Evolutionary conservation across 2,888 invertebrate genomes (phyloP), one percentile per base, ranked within the genome.

Genomic region (Protophormia terraenovae): DNA sequence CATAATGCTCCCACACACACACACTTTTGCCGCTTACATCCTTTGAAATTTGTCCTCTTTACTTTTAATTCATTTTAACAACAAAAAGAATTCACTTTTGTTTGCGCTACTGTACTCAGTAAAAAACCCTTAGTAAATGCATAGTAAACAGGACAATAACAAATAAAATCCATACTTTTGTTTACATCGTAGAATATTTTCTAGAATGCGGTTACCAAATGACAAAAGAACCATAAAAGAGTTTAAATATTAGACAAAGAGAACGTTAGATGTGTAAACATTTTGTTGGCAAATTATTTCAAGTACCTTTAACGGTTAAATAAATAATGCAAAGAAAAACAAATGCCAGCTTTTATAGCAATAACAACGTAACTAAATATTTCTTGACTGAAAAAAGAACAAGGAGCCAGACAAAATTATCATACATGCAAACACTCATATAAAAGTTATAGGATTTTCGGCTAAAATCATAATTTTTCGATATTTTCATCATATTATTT

Each of bases 211-310:
- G 22, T 69, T 27, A 6, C n/a, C n/a, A 19, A 62, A 72, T 19
- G 55, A 53, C 24, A 55, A 45, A 22, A 22, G 66, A 71, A 53
- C n/a, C 10, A 16, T 50, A 16, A 19, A 47, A 47, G 53, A 53
- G 12, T 24, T n/a, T n/a, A 10, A 53, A 53, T 24, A 55, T 55
- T n/a, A 6, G 12, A 45, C 14, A 35, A 45, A 53, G 24, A 22
- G 10, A 22, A 24, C 12, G 62, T 22, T 38, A 24, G 55, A 66
- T 32, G 62, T 82, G 45, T 27, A 69, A 69, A 75, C 75, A 82
- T 71, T 82, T 76, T 76, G 76, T 82, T 82, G 81, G 75, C 73
- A 78, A 82, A 82, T 82, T 78, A 75, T 53, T 78, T 78, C 41
- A 82, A 71, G 76, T 71, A 71, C 64, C 69, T 64, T 76, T 22